Evolutionary conservation across 2,888 invertebrate genomes (phyloP).

Genomic region (Dynastes maya): DNA sequence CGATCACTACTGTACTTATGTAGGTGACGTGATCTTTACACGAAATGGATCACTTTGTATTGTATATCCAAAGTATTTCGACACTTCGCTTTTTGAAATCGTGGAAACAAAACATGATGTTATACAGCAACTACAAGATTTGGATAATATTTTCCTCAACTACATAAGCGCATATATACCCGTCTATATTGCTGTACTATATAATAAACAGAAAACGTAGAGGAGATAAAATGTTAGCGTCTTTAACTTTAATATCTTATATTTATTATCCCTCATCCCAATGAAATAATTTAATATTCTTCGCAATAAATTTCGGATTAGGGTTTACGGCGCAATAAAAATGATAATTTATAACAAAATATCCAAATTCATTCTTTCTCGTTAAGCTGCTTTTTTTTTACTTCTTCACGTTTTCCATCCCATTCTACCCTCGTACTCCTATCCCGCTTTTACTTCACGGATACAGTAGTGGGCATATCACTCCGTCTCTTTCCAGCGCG

Average conservation of each 20-base stretch:
- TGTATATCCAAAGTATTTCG: no score
- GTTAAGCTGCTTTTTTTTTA: conserved; percentile 54
- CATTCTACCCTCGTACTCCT: neutral
- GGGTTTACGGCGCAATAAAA: conserved; percentile 71
- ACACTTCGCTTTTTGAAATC: no score
- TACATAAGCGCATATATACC: no score
- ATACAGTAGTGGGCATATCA: neutral
- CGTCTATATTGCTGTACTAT: no score
- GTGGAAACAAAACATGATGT: no score
- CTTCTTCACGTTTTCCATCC: conserved; percentile 54
- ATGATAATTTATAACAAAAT: conserved; percentile 71
- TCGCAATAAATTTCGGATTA: conserved; percentile 71
- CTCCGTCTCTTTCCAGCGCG: neutral
- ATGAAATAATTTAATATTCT: conserved; percentile 71
- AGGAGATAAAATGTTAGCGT: conserved; percentile 66
- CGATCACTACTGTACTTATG: no score
- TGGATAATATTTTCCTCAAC: no score
- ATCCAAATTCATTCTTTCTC: conserved; percentile 65
- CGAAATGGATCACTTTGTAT: no score
- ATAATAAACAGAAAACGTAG: conserved; percentile 37
- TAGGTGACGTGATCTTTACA: no score
- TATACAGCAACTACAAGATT: no score
- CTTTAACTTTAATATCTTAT: conserved; percentile 70
- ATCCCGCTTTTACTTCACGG: neutral
- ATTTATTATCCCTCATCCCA: conserved; percentile 69